Evolutionary conservation across 2,888 invertebrate genomes (phyloP), one percentile per base, ranked within the genome.

Genomic region (Anaspis maculata): DNA sequence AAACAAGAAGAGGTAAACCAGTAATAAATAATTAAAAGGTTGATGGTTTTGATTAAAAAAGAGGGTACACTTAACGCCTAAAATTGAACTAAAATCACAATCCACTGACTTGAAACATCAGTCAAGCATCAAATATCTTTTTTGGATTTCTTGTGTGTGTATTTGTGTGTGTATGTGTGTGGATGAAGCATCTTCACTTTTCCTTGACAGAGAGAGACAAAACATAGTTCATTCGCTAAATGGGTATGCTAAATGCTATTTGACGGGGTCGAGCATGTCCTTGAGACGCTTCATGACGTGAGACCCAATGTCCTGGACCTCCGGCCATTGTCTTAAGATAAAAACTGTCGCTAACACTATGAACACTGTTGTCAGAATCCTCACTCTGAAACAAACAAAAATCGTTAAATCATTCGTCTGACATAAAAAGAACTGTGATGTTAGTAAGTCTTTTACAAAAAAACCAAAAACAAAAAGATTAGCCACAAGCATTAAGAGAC

Each of bases 281-380:
- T 84, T 84, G 56, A 86, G 74, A 52, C 83, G 75, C 51, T 82
- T 76, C 69, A 84, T 75, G 44, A 85, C 74, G 52, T 86, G 85
- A 45, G 82, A 80, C 12, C 85, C 85, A 46, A 87, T 78, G 55
- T 86, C 86, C 60, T 80, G 75, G 49, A 89, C 81, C 64, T 89
- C 89, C 32, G 88, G 89, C 89, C 89, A 90, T 60, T 89, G 89
- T 59, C 84, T 82, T 61, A 88, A 74, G 49, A 88, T 80, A 72
- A 88, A 81, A 51, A 88, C 80, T 52, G 86, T 79, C 35, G 83
- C 73, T 69, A 87, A 76, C 41, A 89, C 82, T 46, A 86, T 81
- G 48, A 86, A 64, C 55, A 83, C 78, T 32, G 90, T 90, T 42
- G 88, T 87, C 59, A 90, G 68, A 51, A 89, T 86, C 57, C 89